Evolutionary conservation across 30 jellyfish, hydroid and myxozoan species (phyloP), one percentile per base, ranked within the genome.

Genomic region (Pelagia noctiluca): DNA sequence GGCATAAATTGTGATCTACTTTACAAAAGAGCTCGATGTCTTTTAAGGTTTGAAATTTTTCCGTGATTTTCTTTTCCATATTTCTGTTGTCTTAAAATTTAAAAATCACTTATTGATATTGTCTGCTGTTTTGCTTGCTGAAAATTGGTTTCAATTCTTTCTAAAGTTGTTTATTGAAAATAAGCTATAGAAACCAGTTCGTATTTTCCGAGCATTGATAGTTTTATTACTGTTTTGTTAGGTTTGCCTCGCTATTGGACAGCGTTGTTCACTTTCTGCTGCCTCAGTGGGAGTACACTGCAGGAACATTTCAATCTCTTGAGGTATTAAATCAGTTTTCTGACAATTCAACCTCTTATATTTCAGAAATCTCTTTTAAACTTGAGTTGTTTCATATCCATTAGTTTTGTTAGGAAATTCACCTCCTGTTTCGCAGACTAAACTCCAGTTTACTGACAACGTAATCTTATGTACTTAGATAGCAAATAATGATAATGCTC

Each of bases 241-340:
- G 96, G 34, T 90, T 90, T 63, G 84, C 91, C 50, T 34, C 71
- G 28, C 60, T 90, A n/a, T 76, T 90, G 64, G 97, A 90, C 61
- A 84, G 96, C 60, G 96, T 90, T 47, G 71, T 90, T 18, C 88
- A 84, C 29, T 90, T 84, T 63, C 82, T 90, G 0, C 47, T 90
- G 33, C 97, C 97, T 25, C 52, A 88, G 25, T 90, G 97, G 97
- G 97, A 85, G 48, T 90, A 84, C 80, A 90, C 97, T 16, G 96
- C 95, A 10, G 97, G 97, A 0, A 90, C 97, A 11, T 90, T 82
- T 62, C 86, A 88, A 30, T 84, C 87, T 48, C 78, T 90, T 33
- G 96, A 84, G 94, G 97, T 87, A 47, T 18, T n/a, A n/a, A n/a
- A n/a, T n/a, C n/a, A n/a, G n/a, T n/a, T n/a, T n/a, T n/a, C n/a